A percentile compares a stretch with the other conserved stretches of the same genome.
phyloP scores from a whole-genome alignment of 1,140 invertebrate species.

The Leptinotarsa undecemlineata region DNA sequence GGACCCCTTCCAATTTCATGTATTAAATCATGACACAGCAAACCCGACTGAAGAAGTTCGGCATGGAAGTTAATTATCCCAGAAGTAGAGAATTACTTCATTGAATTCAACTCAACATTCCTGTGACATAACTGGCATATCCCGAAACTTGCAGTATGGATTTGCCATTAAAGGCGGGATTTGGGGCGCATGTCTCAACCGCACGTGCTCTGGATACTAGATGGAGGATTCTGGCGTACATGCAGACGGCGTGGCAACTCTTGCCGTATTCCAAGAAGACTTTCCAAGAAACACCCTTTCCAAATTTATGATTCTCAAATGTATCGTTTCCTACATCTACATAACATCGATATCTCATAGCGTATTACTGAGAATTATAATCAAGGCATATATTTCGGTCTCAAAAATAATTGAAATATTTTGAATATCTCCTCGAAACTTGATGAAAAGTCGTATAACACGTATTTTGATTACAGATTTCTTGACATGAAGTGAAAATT shows the following conservation, averaged over 20 bases:
- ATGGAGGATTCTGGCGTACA: constrained; percentile 24
- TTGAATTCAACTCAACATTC: constrained; percentile 17
- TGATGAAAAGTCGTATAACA: too few species aligned
- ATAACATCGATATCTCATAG: constrained; percentile 14
- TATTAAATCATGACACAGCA: neutral
- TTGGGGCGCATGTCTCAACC: constrained; percentile 39
- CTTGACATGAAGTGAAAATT: too few species aligned
- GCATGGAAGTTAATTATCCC: neutral
- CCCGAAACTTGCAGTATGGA: constrained; percentile 44
- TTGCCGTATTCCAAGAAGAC: neutral
- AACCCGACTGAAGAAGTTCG: neutral
- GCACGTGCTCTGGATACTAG: constrained; percentile 45
- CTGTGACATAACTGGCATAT: constrained; percentile 17
- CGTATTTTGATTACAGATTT: too few species aligned
- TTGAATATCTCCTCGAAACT: too few species aligned
- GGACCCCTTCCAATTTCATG: too few species aligned
- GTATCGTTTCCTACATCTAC: neutral
- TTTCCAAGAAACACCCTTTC: constrained; percentile 3
- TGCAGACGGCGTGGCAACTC: constrained; percentile 37
- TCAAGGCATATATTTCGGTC: too few species aligned
- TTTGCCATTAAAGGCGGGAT: constrained; percentile 49
- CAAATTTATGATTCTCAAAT: constrained; percentile 2
- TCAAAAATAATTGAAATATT: too few species aligned
- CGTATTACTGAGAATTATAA: too few species aligned
- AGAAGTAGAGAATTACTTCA: constrained; percentile 5